phyloP scores from a whole-genome alignment of 2,888 invertebrate species.

The Neoitamus cyanurus region DNA sequence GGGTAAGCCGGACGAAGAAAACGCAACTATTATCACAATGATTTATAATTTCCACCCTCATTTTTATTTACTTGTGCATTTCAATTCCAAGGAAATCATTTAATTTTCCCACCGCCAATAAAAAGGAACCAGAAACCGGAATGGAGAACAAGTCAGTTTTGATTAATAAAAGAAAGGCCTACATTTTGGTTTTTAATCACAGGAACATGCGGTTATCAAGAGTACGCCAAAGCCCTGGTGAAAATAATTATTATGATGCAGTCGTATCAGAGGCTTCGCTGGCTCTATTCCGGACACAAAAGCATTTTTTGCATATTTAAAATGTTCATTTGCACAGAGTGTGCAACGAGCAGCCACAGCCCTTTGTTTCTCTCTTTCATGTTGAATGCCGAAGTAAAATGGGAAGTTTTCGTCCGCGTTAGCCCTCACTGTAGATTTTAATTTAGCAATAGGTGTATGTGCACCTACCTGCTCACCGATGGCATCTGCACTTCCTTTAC shows the following conservation, averaged over 20 bases:
- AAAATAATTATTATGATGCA: constrained; percentile 1
- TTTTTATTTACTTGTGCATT: too few species aligned
- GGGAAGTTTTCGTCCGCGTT: background rate
- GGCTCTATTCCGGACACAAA: background rate
- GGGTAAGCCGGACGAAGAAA: too few species aligned
- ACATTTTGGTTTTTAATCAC: background rate
- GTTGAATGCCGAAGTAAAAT: background rate
- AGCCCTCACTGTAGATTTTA: background rate
- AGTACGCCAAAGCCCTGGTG: background rate
- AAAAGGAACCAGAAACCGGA: background rate
- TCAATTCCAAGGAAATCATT: too few species aligned
- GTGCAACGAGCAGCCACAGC: background rate
- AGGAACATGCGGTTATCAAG: background rate
- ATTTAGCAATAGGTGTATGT: background rate
- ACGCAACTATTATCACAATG: too few species aligned
- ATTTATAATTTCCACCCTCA: too few species aligned
- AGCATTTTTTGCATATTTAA: constrained; percentile 1
- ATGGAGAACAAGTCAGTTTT: background rate
- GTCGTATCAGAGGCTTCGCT: background rate
- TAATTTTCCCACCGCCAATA: background rate
- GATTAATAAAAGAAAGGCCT: background rate
- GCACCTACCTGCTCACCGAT: background rate
- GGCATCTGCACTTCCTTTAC: background rate
- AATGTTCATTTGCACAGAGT: background rate
- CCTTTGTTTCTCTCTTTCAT: background rate